Percentiles rank a stretch among this genome's conserved stretches.
phyloP scores from a whole-genome alignment of 2,797 vertebrate species.

The Coilia nasus region DNA sequence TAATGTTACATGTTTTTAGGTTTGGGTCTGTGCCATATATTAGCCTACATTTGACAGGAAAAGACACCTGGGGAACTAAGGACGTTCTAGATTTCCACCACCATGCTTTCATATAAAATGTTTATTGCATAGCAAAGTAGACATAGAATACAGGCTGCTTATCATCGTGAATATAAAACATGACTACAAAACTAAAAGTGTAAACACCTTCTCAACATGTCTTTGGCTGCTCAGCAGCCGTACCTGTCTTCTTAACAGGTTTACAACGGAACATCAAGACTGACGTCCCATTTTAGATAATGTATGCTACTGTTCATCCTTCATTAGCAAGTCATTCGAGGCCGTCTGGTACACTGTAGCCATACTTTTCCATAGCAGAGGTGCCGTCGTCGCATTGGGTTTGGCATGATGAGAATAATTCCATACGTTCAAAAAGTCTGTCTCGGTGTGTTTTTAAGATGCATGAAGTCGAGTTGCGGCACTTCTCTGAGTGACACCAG shows the following conservation, averaged over 20 bases:
- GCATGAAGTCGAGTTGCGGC: conserved; percentile 76
- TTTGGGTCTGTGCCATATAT: too few species aligned
- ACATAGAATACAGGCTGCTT: neutral
- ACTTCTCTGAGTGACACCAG: conserved; percentile 54
- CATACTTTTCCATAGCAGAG: neutral
- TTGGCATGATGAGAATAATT: neutral
- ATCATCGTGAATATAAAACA: neutral
- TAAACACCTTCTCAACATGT: neutral
- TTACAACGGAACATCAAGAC: neutral
- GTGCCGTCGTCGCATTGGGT: neutral
- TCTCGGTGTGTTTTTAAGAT: conserved; percentile 61
- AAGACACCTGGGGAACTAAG: neutral
- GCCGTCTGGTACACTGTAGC: neutral
- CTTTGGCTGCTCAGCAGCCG: too few species aligned
- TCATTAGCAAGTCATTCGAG: neutral
- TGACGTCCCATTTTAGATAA: neutral
- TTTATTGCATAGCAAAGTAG: neutral
- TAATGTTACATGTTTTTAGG: too few species aligned
- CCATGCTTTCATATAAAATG: neutral
- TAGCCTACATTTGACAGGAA: neutral
- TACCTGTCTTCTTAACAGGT: neutral
- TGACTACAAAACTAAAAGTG: neutral
- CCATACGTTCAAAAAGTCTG: neutral
- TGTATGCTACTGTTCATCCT: neutral
- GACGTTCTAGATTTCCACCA: too few species aligned